Base-by-base conservation (phyloP, 2,888 invertebrate genomes). In the Temnothorax ravouxi region DNA sequence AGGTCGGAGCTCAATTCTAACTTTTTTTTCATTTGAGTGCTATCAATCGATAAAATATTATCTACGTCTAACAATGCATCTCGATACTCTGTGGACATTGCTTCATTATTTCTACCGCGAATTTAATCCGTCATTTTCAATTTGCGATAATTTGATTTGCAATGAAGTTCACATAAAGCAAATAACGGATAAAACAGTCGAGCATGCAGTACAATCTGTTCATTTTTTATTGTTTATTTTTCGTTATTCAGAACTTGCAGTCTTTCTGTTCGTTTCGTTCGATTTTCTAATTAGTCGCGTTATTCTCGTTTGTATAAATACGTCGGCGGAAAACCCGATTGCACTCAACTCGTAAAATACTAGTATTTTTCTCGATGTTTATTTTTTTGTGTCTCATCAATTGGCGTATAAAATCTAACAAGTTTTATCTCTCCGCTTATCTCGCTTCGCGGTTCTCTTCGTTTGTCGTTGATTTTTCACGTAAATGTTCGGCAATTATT, bases 11-110 rank as follows among this genome's bases (percentile, higher is more conserved):
- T 72, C 18, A 18, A 59, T 44, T 47, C 21, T 50, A 34, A 79
- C 25, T 76, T 61, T 62, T 77, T 50, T 79, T 72, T 72, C 38
- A 38, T 54, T 61, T 18, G 34, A 9, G 5, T 29, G 18, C 34
- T 38, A n/a, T 6, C 34, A 21, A 59, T 80, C 72, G 47, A 79
- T 79, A 11, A n/a, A 56, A 77, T 72, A 25, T 47, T 72, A 72
- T 47, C 18, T 29, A 8, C 54, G 11, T 54, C 15, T 71, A 79
- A 69, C 56, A 79, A 79, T 18, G 62, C 38, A n/a, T 62, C 44
- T 56, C 44, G 47, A 71, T 34, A 44, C n/a, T 44, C 41, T 21
- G 47, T 59, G 34, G 47, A 47, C n/a, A 21, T 44, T 18, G 38
- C 44, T 59, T 69, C 44, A 59, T 80, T 72, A 56, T 80, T 61